These are phyloP conservation scores for Daubentonia madagascariensis DNA, from an alignment of 2,113 vertebrate genomes.

Conservation along the genomic window DNA sequence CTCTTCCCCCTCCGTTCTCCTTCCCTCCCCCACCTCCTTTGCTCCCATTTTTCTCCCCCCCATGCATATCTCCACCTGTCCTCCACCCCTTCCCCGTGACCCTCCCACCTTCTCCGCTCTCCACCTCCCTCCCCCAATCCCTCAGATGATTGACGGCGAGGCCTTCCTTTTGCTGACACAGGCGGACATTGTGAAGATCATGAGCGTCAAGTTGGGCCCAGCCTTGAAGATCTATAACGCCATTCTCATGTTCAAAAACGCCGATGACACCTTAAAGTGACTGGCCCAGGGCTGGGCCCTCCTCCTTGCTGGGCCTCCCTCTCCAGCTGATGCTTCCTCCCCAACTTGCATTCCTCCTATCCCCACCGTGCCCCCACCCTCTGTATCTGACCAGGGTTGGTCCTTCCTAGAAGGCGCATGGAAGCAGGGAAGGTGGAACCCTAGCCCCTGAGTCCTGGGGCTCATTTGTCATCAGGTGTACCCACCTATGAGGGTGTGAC, in stretches of 20 bases:
- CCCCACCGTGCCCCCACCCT: conserved; percentile 1
- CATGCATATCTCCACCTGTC: not conserved
- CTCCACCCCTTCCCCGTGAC: not conserved
- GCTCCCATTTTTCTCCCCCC: not conserved
- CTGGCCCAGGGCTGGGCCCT: conserved; percentile 36
- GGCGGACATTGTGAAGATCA: conserved; percentile 98
- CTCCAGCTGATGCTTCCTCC: conserved; percentile 20
- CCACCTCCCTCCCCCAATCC: conserved; percentile 45
- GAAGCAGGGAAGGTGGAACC: not conserved
- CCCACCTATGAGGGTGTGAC: not conserved
- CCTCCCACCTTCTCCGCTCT: not conserved
- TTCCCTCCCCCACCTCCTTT: not conserved
- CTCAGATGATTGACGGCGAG: conserved; percentile 97
- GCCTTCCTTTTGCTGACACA: conserved; percentile 97
- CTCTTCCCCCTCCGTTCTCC: not conserved
- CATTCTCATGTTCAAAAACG: conserved; percentile 99
- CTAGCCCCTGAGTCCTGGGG: not conserved
- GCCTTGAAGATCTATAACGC: conserved; percentile 99
- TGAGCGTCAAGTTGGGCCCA: conserved; percentile 98
- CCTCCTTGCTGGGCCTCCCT: not conserved
- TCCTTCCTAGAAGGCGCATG: not conserved
- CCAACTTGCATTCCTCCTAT: not conserved
- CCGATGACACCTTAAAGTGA: conserved; percentile 96
- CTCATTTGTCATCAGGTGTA: not conserved
- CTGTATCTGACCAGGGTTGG: conserved; percentile 17